Evolutionary conservation across 2,797 vertebrate genomes (phyloP).

Genomic region (Botia almorhae): DNA sequence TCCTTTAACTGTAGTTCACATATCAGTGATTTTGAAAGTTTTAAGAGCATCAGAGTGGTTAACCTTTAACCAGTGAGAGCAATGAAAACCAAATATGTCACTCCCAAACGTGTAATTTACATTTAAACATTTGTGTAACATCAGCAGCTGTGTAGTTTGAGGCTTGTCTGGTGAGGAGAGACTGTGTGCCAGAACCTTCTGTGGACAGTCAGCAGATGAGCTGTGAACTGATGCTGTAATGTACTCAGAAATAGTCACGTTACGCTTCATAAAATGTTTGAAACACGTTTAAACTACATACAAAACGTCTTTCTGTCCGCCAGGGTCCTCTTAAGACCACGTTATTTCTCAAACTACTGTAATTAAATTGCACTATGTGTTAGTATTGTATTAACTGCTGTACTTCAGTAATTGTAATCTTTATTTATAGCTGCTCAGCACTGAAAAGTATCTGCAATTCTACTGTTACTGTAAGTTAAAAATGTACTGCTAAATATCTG

Average conservation of each 20-base stretch:
- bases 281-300: background rate
- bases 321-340: background rate
- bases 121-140: too few species aligned
- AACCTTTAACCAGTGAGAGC: background rate
- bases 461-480: background rate
- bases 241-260: background rate
- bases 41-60: conserved; percentile 11
- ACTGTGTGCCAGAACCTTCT: background rate
- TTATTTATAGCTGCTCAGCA: background rate
- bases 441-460: background rate
- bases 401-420: conserved; percentile 7
- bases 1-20: conserved; percentile 9
- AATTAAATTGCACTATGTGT: background rate
- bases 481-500: conserved; percentile 7
- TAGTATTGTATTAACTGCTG: background rate
- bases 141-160: background rate
- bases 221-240: background rate
- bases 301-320: background rate
- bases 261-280: too few species aligned
- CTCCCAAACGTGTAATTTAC: background rate
- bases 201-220: background rate
- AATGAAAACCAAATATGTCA: background rate
- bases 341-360: background rate
- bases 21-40: conserved; percentile 23
- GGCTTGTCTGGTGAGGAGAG: background rate